Conservation (phyloP, 2,888 invertebrate species). For the Lochmaea crataegi region DNA sequence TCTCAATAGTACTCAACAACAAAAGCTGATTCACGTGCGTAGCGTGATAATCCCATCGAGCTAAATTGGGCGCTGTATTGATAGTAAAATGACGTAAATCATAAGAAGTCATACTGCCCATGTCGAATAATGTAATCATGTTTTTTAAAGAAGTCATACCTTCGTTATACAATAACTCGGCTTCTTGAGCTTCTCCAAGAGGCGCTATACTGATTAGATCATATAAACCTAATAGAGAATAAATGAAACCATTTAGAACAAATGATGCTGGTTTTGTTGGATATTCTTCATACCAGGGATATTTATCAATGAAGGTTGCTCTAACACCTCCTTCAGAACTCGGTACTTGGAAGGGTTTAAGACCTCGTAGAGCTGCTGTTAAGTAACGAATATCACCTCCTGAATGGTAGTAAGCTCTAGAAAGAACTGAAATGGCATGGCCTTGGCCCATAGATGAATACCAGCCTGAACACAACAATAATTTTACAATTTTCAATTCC, state of each 20-base stretch:
- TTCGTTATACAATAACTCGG: constrained; percentile 81
- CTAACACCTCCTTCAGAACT: constrained; percentile 85
- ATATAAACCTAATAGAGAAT: constrained; percentile 94
- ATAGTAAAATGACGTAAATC: constrained; percentile 94
- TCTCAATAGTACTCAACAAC: constrained; percentile 86
- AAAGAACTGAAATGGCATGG: constrained; percentile 93
- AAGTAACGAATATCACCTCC: constrained; percentile 81
- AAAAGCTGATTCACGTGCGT: constrained; percentile 97
- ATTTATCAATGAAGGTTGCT: constrained; percentile 86
- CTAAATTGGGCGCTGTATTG: constrained; percentile 91
- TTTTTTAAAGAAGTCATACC: constrained; percentile 89
- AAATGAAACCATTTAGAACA: constrained; percentile 98
- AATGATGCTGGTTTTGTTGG: constrained; percentile 95
- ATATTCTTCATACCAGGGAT: constrained; percentile 98
- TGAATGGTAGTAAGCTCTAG: constrained; percentile 89
- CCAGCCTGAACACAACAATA: constrained; percentile 64
- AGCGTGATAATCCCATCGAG: constrained; percentile 98
- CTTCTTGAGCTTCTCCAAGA: constrained; percentile 75
- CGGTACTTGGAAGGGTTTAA: constrained; percentile 80
- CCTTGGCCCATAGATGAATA: constrained; percentile 99
- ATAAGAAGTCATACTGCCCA: constrained; percentile 95
- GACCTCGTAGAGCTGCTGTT: constrained; percentile 82
- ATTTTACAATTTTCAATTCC: neutral
- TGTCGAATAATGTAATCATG: constrained; percentile 92
- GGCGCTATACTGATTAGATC: constrained; percentile 89